Percentiles rank a stretch among this genome's conserved stretches.
phyloP scores from a whole-genome alignment of 1,140 invertebrate genomes.

The Drosophila melanica region DNA sequence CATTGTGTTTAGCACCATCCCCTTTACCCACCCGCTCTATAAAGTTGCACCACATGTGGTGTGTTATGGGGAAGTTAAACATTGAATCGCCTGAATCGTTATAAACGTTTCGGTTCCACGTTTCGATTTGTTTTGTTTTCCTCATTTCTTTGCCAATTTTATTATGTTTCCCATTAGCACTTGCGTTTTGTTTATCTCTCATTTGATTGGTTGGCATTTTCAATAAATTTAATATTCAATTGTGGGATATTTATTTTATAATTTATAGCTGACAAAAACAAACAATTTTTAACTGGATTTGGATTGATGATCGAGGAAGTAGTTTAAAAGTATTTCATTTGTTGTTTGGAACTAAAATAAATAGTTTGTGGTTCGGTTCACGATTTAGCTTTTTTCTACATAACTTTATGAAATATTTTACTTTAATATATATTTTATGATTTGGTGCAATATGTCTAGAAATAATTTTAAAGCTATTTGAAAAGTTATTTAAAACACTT shows the following conservation, averaged over 20 bases:
- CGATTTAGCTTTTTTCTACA: too few relatives aligned
- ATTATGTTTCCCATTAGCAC: conserved; percentile 30
- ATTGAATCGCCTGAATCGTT: conserved; percentile 12
- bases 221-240: neutral
- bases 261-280: too few relatives aligned
- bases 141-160: conserved; percentile 35
- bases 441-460: too few relatives aligned
- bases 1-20: conserved; percentile 7
- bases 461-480: too few relatives aligned
- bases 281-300: too few relatives aligned
- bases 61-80: conserved; percentile 29
- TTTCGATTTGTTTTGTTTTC: conserved; percentile 17
- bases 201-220: conserved; percentile 22
- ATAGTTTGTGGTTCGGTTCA: too few relatives aligned
- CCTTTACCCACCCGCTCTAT: neutral
- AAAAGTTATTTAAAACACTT: too few relatives aligned
- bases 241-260: neutral
- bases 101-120: conserved; percentile 12
- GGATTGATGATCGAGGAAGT: too few relatives aligned
- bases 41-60: conserved; percentile 23
- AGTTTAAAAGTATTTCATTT: too few relatives aligned
- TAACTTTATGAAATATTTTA: too few relatives aligned
- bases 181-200: conserved; percentile 27
- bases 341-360: too few relatives aligned
- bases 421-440: too few relatives aligned